Base-by-base conservation (phyloP, 2,797 vertebrate genomes). In the Rhinichthys osculus region DNA sequence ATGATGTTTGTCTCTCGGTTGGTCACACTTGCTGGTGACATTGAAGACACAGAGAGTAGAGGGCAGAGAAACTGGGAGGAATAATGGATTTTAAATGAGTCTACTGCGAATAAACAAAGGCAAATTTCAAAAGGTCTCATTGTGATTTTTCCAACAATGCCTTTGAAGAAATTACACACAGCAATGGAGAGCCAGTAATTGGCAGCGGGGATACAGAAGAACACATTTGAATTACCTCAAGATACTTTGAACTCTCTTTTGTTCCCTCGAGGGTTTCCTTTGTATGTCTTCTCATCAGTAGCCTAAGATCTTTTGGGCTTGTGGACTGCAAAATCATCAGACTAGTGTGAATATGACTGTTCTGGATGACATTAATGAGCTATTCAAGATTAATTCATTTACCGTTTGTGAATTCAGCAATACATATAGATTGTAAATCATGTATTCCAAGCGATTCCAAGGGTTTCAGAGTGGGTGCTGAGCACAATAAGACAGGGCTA, bases 51-150 rank as follows among this genome's bases (percentile, higher is more conserved):
- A 23, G 66, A 85, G 72, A 33, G 47, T 77, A 40, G 40, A 67
- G 40, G 52, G 81, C 30, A 30, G 40, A 42, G 19, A 54, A 78
- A 33, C 71, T 66, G 8, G 52, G 66, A 67, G 44, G 66, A 71
- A 82, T 85, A 85, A 88, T 82, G 83, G 79, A 85, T 71, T 85
- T 44, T 42, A 78, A 85, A 85, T 78, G 21, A 82, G 54, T 78
- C 50, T 72, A 7, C 40, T 77, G 86, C 11, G 21, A 81, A 85
- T 82, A 78, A 82, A 72, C 27, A 76, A 83, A 81, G 42, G 44
- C 59, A 80, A 44, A 80, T 80, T 78, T 62, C 27, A 52, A 80
- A 50, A 85, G 67, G 66, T 85, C 54, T 85, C 27, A 57, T 79
- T 81, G 42, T 67, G 72, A 72, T 71, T 40, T 59, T 35, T 50